Percentiles rank a stretch among this genome's conserved stretches.
These are phyloP conservation scores for Loripinus fragilis DNA, from an alignment of 2,888 invertebrate genomes.

Conservation along the genomic window DNA sequence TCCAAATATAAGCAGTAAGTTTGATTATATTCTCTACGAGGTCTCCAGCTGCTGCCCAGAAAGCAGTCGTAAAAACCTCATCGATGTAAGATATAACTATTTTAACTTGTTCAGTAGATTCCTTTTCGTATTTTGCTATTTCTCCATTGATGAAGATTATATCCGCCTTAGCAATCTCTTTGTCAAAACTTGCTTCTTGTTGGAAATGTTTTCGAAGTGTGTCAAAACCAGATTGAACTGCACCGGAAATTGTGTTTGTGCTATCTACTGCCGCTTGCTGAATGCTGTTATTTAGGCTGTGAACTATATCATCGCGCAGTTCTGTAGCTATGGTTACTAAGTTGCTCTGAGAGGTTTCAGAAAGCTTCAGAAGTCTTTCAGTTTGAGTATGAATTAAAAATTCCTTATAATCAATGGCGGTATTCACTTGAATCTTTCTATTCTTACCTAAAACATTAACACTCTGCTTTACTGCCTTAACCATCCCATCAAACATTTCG, in stretches of 20 bases:
- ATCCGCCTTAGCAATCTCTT: neutral
- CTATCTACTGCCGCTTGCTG: neutral
- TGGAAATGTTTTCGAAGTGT: constrained; percentile 8
- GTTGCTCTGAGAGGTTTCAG: neutral
- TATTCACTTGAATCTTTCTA: neutral
- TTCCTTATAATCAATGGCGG: neutral
- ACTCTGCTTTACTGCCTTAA: neutral
- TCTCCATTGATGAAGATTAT: neutral
- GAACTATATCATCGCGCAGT: neutral
- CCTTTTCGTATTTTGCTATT: neutral
- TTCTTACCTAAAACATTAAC: neutral
- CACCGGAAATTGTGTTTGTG: neutral
- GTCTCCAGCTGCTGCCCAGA: neutral
- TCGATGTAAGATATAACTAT: neutral
- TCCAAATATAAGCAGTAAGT: neutral
- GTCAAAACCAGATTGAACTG: neutral
- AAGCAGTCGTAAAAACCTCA: neutral
- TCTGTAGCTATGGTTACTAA: neutral
- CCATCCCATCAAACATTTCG: constrained; percentile 1
- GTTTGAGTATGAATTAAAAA: neutral
- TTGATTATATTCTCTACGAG: neutral
- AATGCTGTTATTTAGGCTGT: neutral
- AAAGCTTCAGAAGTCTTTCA: neutral
- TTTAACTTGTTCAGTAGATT: neutral
- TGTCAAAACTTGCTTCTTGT: constrained; percentile 1